Evolutionary conservation across 2,888 invertebrate genomes (phyloP).

Genomic region (Anticlea derivata): DNA sequence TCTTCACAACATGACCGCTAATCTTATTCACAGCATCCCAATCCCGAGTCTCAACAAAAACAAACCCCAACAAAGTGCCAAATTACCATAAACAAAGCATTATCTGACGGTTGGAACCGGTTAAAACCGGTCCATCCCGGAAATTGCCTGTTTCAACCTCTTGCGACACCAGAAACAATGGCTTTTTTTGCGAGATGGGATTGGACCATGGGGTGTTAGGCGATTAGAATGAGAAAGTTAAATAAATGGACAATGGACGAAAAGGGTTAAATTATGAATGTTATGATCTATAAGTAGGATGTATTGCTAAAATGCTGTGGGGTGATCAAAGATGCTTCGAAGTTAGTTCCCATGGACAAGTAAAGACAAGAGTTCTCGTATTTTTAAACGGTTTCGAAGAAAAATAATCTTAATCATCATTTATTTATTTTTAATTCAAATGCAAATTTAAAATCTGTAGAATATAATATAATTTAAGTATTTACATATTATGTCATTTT

Average conservation of each 20-base stretch:
- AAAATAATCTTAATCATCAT: too few species aligned
- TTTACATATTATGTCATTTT: too few species aligned
- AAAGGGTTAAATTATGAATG: constrained; percentile 46
- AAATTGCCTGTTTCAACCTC: constrained; percentile 59
- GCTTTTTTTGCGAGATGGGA: constrained; percentile 61
- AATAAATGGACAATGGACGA: constrained; percentile 48
- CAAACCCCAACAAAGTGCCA: constrained; percentile 69
- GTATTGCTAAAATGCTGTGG: constrained; percentile 42
- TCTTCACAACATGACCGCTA: constrained; percentile 58
- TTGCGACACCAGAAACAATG: constrained; percentile 73
- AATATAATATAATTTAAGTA: too few species aligned
- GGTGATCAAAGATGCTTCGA: constrained; percentile 23
- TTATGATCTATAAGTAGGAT: constrained; percentile 39
- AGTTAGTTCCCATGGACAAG: constrained; percentile 27
- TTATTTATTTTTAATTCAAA: too few species aligned
- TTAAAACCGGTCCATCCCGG: constrained; percentile 69
- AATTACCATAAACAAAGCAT: constrained; percentile 83
- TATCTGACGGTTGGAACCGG: constrained; percentile 65
- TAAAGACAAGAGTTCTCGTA: too few species aligned
- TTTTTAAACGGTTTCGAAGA: too few species aligned
- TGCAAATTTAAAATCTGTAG: too few species aligned
- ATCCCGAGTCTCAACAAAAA: constrained; percentile 59
- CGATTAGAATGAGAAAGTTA: constrained; percentile 60
- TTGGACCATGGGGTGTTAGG: constrained; percentile 61
- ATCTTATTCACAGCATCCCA: constrained; percentile 67